Evolutionary conservation across 2,113 vertebrate species (phyloP).

Genomic region (Corydoras sp.): DNA sequence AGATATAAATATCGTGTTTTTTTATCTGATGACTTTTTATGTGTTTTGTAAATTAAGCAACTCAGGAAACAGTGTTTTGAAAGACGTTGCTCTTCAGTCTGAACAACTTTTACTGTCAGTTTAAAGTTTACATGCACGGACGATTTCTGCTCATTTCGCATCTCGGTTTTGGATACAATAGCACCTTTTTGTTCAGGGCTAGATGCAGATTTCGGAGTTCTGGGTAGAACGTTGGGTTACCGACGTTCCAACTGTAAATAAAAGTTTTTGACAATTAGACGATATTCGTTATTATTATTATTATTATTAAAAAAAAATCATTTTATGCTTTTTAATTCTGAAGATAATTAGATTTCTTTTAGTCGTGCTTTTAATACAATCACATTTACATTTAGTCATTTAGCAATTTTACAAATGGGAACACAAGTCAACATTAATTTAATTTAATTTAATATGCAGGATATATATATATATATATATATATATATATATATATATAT

Average conservation of each 20-base stretch:
- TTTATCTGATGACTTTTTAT: conserved; percentile 56
- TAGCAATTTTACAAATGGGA: too few relatives aligned
- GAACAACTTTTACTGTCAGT: conserved; percentile 29
- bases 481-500: too few relatives aligned
- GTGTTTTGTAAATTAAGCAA: conserved; percentile 61
- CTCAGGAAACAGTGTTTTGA: conserved; percentile 44
- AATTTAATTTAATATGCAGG: too few relatives aligned
- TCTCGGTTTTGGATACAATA: background rate
- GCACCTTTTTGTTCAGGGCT: conserved; percentile 41
- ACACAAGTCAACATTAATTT: too few relatives aligned
- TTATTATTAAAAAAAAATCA: background rate
- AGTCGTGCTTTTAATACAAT: too few relatives aligned
- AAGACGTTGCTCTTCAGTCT: conserved; percentile 29
- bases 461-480: too few relatives aligned
- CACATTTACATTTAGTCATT: too few relatives aligned
- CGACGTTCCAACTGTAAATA: conserved; percentile 68
- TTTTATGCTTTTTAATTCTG: background rate
- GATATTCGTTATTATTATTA: conserved; percentile 27
- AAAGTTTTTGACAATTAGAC: conserved; percentile 53
- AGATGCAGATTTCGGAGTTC: conserved; percentile 41
- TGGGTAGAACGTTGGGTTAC: conserved; percentile 54
- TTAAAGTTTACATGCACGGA: conserved; percentile 41
- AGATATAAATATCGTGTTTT: conserved; percentile 66
- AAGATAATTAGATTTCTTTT: too few relatives aligned
- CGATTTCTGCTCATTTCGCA: conserved; percentile 26